Evolutionary conservation across 2,797 vertebrate species (phyloP).

Genomic region (Tauraco hartlaubi): DNA sequence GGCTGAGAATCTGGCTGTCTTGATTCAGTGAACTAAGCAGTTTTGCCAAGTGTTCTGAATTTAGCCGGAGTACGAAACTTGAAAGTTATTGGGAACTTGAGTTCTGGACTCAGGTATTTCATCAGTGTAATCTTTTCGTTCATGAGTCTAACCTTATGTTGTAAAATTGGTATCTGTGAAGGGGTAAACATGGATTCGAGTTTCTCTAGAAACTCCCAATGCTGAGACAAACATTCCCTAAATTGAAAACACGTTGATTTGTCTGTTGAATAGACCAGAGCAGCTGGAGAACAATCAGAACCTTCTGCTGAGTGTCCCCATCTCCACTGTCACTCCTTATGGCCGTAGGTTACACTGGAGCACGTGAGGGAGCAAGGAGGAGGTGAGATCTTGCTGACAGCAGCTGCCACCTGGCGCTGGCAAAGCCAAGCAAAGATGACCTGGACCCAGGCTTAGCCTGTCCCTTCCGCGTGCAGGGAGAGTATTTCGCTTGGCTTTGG

Average conservation of each 20-base stretch:
- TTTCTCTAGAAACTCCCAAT: background rate
- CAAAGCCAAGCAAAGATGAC: background rate
- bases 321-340: too few species aligned
- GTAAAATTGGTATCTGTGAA: background rate
- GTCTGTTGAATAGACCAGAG: background rate
- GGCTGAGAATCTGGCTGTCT: background rate
- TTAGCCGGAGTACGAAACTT: background rate
- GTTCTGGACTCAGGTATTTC: background rate
- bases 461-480: background rate
- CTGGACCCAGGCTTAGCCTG: background rate
- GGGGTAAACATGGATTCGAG: background rate
- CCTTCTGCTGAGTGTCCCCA: background rate
- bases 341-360: background rate
- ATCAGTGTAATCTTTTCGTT: background rate
- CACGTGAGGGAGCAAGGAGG: background rate
- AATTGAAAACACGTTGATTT: background rate
- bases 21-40: background rate
- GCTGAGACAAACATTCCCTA: background rate
- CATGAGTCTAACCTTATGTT: background rate
- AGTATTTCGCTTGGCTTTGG: background rate
- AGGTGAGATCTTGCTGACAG: background rate
- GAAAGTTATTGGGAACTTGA: background rate
- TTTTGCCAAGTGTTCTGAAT: background rate
- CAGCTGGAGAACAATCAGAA: background rate
- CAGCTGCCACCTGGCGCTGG: background rate